These are phyloP conservation scores for Dicrurus megarhynchus DNA, from an alignment of 2,113 vertebrate genomes.

Conservation along the genomic window DNA sequence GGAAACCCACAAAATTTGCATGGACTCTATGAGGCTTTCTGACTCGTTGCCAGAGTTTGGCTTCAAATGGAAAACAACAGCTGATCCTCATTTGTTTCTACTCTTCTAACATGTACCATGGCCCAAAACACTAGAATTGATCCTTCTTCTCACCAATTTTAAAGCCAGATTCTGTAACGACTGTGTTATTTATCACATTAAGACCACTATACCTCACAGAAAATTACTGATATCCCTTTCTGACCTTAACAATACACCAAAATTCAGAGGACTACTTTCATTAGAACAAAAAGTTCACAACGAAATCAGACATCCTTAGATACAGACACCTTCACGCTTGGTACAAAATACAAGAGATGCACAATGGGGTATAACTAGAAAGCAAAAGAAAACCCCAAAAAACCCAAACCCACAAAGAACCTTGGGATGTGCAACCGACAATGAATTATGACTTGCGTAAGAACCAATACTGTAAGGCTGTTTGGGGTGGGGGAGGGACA, in stretches of 20 bases:
- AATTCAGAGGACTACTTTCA: neutral
- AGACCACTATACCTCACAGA: neutral
- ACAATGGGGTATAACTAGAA: neutral
- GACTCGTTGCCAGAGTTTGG: neutral
- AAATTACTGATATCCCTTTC: neutral
- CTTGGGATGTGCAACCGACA: neutral
- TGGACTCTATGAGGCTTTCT: neutral
- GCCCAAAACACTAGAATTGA: neutral
- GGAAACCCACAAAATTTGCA: neutral
- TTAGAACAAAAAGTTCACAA: neutral
- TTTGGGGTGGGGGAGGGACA: neutral
- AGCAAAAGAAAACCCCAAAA: neutral
- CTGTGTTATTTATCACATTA: neutral
- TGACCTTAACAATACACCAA: neutral
- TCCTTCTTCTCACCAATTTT: neutral
- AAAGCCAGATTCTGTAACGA: neutral
- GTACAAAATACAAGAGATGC: neutral
- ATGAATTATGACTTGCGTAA: neutral
- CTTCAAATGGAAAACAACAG: neutral
- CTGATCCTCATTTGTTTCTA: neutral
- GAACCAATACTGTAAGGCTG: neutral
- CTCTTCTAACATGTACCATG: neutral
- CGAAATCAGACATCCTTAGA: neutral
- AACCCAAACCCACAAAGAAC: accelerated
- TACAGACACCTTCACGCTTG: neutral